These are phyloP conservation scores for Andrena trimmerana DNA, from an alignment of 2,888 invertebrate species.

Conservation along the genomic window DNA sequence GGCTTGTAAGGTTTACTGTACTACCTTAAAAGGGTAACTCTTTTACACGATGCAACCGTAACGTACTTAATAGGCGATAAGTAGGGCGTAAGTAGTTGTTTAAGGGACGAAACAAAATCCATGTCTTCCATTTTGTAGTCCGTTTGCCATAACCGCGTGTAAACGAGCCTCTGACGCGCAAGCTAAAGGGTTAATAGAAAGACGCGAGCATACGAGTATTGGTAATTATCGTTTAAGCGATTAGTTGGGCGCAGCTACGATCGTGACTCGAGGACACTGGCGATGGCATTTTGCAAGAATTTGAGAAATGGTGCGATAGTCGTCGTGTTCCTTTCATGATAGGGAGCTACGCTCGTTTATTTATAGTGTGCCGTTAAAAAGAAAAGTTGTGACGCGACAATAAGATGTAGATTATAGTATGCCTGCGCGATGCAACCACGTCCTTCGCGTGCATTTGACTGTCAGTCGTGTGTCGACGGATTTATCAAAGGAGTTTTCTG, in stretches of 20 bases:
- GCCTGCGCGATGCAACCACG: constrained; percentile 73
- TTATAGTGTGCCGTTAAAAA: constrained; percentile 68
- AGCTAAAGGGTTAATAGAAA: background rate
- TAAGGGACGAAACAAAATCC: constrained; percentile 76
- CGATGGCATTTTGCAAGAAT: background rate
- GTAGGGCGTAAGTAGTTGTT: constrained; percentile 29
- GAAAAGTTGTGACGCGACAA: constrained; percentile 84
- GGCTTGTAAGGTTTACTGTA: constrained; percentile 20
- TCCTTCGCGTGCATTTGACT: constrained; percentile 55
- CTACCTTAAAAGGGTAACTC: constrained; percentile 13
- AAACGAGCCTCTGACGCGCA: constrained; percentile 13
- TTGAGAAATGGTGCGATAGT: background rate
- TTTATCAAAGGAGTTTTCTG: background rate
- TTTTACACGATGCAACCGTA: constrained; percentile 55
- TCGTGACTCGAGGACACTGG: constrained; percentile 18
- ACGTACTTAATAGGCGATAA: constrained; percentile 34
- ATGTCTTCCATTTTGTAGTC: constrained; percentile 79
- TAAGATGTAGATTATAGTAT: constrained; percentile 82
- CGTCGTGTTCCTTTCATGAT: background rate
- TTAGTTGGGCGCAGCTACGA: constrained; percentile 26
- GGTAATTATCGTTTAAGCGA: constrained; percentile 47
- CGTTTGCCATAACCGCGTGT: constrained; percentile 33
- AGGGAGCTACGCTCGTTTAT: constrained; percentile 44
- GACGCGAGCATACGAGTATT: constrained; percentile 29
- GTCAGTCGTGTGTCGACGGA: background rate